A percentile compares a stretch with the other conserved stretches of the same genome.
Conservation (phyloP, 2,888 invertebrate genomes). For the Dicyrtomina minuta region DNA sequence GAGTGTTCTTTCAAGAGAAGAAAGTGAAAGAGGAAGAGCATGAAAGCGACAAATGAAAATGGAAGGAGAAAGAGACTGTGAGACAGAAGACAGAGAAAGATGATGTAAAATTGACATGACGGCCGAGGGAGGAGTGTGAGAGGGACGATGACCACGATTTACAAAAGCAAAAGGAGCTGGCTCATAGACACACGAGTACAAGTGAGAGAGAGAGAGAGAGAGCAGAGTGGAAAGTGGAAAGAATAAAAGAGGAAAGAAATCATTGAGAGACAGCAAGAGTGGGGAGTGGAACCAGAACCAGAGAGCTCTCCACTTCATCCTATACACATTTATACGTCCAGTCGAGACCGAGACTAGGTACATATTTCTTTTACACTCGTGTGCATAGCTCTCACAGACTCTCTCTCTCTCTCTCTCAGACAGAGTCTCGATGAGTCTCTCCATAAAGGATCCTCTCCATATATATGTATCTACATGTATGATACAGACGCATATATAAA, state of each 20-base stretch:
- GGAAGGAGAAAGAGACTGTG: slow-evolving; percentile 28
- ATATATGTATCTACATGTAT: no score
- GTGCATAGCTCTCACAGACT: neutral
- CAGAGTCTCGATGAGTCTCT: no score
- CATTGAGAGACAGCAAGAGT: neutral
- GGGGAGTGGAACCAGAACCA: no score
- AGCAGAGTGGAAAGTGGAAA: neutral
- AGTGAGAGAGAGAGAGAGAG: slow-evolving; percentile 6
- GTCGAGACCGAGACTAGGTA: no score
- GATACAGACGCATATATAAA: no score
- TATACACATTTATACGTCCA: no score
- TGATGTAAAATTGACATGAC: slow-evolving; percentile 29
- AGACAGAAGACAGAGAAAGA: slow-evolving; percentile 31
- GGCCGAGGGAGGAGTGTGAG: neutral
- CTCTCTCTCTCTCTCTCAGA: neutral
- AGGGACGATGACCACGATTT: slow-evolving; percentile 21
- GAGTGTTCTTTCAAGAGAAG: slow-evolving; percentile 5
- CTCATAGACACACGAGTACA: neutral
- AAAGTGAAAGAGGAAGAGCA: slow-evolving; percentile 5
- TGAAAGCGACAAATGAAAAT: slow-evolving; percentile 31
- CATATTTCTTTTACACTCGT: neutral
- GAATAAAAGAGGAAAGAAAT: slow-evolving; percentile 1
- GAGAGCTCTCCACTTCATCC: no score
- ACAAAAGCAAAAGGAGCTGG: slow-evolving; percentile 8
- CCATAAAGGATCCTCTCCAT: no score